These are phyloP conservation scores for Gasterosteus nipponicus DNA, from an alignment of 2,113 vertebrate genomes.

Conservation along the genomic window DNA sequence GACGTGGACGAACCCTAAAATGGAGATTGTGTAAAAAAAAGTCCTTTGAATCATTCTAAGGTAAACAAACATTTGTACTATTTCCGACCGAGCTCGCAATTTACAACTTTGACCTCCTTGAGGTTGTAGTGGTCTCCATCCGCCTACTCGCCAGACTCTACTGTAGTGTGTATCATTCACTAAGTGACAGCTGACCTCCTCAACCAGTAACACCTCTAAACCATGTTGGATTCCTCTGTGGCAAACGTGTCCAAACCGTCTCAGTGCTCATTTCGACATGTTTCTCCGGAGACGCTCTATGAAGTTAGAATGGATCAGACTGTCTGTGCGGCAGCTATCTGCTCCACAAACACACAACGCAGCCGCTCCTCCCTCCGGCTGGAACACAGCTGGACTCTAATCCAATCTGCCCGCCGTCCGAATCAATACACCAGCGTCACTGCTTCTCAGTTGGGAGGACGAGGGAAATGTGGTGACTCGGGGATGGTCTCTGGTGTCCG, in stretches of 20 bases:
- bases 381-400: conserved; percentile 59
- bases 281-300: conserved; percentile 35
- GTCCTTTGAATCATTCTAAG: background rate
- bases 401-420: conserved; percentile 59
- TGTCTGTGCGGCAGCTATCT: conserved; percentile 37
- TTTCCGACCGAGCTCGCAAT: background rate
- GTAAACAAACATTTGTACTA: background rate
- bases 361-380: conserved; percentile 39
- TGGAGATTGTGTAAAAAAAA: conserved; percentile 34
- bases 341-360: conserved; percentile 39
- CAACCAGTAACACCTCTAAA: conserved; percentile 26
- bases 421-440: conserved; percentile 53
- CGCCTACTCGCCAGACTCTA: conserved; percentile 8
- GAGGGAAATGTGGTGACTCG: conserved; percentile 9
- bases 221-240: conserved; percentile 30
- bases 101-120: conserved; percentile 16
- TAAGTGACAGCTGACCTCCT: conserved; percentile 41
- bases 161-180: conserved; percentile 21
- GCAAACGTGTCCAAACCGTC: conserved; percentile 18
- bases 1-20: conserved; percentile 51
- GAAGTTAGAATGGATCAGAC: conserved; percentile 53
- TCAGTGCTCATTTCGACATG: conserved; percentile 25
- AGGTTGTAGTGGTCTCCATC: conserved; percentile 5
- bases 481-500: conserved; percentile 13
- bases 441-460: conserved; percentile 1